Evolutionary conservation across 1,140 invertebrate genomes (phyloP), one percentile per base, ranked within the genome.

Genomic region (Melanaphis sacchari): DNA sequence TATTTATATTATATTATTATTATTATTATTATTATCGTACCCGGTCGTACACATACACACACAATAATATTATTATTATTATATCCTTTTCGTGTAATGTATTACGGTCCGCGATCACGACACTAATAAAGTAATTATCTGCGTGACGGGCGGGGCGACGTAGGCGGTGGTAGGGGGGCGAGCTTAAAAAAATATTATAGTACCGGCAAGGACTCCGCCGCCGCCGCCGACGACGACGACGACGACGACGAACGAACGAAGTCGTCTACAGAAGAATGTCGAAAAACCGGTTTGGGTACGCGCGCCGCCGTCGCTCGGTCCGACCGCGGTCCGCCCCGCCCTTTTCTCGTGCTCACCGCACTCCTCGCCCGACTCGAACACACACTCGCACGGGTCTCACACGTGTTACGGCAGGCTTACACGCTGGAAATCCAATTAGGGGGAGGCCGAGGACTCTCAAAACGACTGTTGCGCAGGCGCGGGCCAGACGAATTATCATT

Each of bases 261-360:
- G 52, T 15, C 22, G 90, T 41, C 26, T 6, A 82, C 41, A 82
- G 43, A 91, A 91, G 90, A 91, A 91, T 91, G 90, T 81, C 90
- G 90, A 91, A 66, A 91, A 91, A 91, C 90, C 82, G 90, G 90
- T 91, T 91, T 76, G 59, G 26, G 59, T 91, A 40, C 66, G 41
- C 90, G 90, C n/a, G 18, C 41, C n/a, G n/a, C n/a, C n/a, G n/a
- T n/a, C n/a, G n/a, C n/a, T n/a, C n/a, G n/a, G n/a, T n/a, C n/a
- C n/a, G n/a, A 24, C 81, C n/a, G 22, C 21, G 22, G 85, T n/a
- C 84, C 8, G 84, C 84, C n/a, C 84, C 84, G 41, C 84, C 84
- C 84, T 87, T 41, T 41, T 41, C 24, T 21, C 59, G 1, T 84
- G 26, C 82, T 5, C 76, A 15, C 59, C 59, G 15, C 59, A 66